These are phyloP conservation scores for Aradus depressus DNA, from an alignment of 2,888 invertebrate genomes.

Conservation along the genomic window DNA sequence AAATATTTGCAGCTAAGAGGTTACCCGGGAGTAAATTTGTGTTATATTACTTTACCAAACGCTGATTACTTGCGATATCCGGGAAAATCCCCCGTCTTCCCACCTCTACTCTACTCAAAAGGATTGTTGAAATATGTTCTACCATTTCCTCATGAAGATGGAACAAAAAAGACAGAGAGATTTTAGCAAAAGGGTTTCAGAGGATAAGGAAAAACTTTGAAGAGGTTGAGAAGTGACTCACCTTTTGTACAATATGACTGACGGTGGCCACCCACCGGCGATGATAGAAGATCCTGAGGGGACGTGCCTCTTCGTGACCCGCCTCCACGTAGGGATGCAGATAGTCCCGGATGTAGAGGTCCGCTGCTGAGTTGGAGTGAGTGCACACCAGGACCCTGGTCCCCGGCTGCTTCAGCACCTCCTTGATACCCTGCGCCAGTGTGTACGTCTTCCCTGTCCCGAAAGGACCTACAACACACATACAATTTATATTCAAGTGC, in stretches of 20 bases:
- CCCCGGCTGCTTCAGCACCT: conserved; percentile 49
- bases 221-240: background rate
- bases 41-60: too few relatives aligned
- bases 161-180: too few relatives aligned
- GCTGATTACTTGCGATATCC: background rate
- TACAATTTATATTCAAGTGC: too few relatives aligned
- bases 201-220: too few relatives aligned
- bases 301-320: conserved; percentile 53
- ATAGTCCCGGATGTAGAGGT: conserved; percentile 74
- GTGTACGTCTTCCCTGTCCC: conserved; percentile 84
- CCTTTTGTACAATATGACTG: conserved; percentile 48
- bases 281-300: conserved; percentile 67
- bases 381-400: conserved; percentile 70
- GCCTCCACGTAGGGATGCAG: conserved; percentile 62
- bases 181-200: too few relatives aligned
- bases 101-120: background rate
- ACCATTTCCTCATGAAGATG: too few relatives aligned
- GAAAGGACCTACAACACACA: conserved; percentile 50
- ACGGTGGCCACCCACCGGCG: conserved; percentile 70
- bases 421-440: conserved; percentile 60
- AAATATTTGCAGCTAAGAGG: too few relatives aligned
- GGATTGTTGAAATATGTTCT: background rate
- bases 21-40: too few relatives aligned
- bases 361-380: conserved; percentile 78
- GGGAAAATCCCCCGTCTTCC: background rate